phyloP scores from a whole-genome alignment of 2,888 invertebrate genomes.

The Philereme transversata region DNA sequence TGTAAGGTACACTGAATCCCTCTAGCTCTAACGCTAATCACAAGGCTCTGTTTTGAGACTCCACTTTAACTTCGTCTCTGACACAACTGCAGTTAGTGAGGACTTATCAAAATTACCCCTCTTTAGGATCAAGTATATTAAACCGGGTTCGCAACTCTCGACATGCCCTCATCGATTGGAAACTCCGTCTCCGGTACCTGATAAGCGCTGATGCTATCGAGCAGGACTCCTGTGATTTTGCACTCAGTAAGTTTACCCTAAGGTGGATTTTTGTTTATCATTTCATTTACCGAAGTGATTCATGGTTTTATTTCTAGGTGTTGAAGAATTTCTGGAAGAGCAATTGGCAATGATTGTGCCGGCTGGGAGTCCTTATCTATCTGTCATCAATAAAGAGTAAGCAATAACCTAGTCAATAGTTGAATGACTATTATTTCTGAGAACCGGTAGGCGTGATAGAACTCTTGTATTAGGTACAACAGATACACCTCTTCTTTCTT shows the following conservation, averaged over 20 bases:
- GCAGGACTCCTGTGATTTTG: slow-evolving; percentile 89
- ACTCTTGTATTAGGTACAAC: no score
- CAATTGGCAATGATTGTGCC: slow-evolving; percentile 91
- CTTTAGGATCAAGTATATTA: slow-evolving; percentile 56
- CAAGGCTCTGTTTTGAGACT: no score
- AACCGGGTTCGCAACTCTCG: slow-evolving; percentile 85
- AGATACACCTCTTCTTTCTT: no score
- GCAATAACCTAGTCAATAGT: slow-evolving; percentile 45
- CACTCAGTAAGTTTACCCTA: slow-evolving; percentile 81
- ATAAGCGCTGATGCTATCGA: slow-evolving; percentile 87
- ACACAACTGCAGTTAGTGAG: no score
- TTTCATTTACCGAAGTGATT: neutral
- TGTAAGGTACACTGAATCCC: no score
- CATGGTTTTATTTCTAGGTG: slow-evolving; percentile 67
- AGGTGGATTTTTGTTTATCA: no score
- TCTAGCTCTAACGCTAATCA: no score
- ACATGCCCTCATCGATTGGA: slow-evolving; percentile 93
- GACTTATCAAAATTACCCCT: no score
- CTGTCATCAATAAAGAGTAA: slow-evolving; percentile 91
- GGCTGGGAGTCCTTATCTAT: slow-evolving; percentile 89
- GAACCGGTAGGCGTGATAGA: no score
- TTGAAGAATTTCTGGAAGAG: slow-evolving; percentile 91
- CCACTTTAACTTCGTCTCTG: no score
- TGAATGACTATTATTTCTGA: no score
- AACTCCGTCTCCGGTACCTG: slow-evolving; percentile 88